phyloP scores from a whole-genome alignment of 2,888 invertebrate genomes.

The Dolichomitus sp. region DNA sequence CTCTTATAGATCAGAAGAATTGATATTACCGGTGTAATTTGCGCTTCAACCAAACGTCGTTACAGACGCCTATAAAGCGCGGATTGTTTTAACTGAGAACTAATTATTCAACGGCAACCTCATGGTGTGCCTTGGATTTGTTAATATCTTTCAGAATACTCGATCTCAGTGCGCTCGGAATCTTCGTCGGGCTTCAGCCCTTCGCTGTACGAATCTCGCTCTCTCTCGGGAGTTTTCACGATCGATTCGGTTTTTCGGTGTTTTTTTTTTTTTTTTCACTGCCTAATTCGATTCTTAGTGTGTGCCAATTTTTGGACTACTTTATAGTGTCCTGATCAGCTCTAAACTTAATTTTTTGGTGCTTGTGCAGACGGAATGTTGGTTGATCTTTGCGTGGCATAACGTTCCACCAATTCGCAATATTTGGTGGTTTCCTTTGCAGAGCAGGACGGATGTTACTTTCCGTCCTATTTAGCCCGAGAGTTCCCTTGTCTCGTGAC shows the following conservation, averaged over 20 bases:
- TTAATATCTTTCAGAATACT: slow-evolving; percentile 54
- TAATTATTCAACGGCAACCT: slow-evolving; percentile 63
- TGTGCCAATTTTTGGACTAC: slow-evolving; percentile 32
- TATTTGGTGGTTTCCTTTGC: slow-evolving; percentile 44
- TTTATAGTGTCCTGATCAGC: slow-evolving; percentile 67
- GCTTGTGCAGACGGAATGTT: slow-evolving; percentile 78
- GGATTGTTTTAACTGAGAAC: slow-evolving; percentile 16
- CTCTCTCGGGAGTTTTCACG: slow-evolving; percentile 9
- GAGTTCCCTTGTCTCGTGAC: slow-evolving; percentile 21
- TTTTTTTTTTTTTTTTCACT: slow-evolving; percentile 2
- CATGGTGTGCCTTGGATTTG: slow-evolving; percentile 61
- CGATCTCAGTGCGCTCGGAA: slow-evolving; percentile 14
- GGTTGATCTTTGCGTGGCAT: slow-evolving; percentile 76
- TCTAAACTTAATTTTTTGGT: slow-evolving; percentile 79
- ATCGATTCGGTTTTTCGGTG: slow-evolving; percentile 12
- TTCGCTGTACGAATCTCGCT: slow-evolving; percentile 25
- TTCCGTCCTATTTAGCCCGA: slow-evolving; percentile 42
- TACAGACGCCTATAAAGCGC: background rate
- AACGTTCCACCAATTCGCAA: slow-evolving; percentile 73
- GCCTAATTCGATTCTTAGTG: slow-evolving; percentile 9
- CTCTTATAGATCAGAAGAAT: slow-evolving; percentile 18
- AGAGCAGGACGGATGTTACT: slow-evolving; percentile 45
- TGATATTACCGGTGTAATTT: slow-evolving; percentile 10
- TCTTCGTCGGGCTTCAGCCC: background rate
- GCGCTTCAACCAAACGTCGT: background rate